Conservation (phyloP, 2,797 vertebrate species). For the Heterohyrax brucei region DNA sequence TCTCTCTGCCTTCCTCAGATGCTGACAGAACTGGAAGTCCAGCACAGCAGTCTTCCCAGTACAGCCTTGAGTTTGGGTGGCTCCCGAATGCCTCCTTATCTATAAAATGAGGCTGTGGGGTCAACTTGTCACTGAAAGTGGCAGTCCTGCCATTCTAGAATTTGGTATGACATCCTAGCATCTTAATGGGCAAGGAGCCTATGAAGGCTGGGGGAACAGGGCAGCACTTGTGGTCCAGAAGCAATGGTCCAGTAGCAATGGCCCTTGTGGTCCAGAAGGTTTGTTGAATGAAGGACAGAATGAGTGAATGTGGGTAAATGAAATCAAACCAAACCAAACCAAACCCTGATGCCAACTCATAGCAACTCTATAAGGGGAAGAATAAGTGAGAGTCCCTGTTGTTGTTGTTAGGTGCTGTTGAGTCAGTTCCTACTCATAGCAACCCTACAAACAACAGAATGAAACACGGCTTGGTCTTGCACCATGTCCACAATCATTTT, state of each 20-base stretch:
- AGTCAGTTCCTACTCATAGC: too few species aligned
- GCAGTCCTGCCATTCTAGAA: not conserved
- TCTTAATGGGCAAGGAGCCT: not conserved
- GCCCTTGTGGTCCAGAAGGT: not conserved
- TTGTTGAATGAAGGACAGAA: not conserved
- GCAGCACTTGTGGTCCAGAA: too few species aligned
- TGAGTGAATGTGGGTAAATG: not conserved
- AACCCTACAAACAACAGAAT: too few species aligned
- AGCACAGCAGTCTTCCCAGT: too few species aligned
- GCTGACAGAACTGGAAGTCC: not conserved
- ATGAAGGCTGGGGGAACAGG: not conserved
- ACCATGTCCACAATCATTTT: too few species aligned
- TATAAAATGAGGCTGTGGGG: not conserved
- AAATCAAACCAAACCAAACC: not conserved
- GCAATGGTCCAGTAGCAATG: not conserved
- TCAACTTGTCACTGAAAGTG: not conserved
- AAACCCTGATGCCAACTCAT: too few species aligned
- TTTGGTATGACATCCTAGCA: not conserved
- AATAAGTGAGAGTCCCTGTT: not conserved
- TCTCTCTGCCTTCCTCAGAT: not conserved
- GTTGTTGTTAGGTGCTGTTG: too few species aligned
- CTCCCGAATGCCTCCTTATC: not conserved
- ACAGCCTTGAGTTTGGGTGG: not conserved
- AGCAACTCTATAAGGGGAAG: not conserved
- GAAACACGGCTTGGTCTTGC: too few species aligned